Base-by-base conservation (phyloP, 2,888 invertebrate genomes). In the Shargacucullia verbasci region DNA sequence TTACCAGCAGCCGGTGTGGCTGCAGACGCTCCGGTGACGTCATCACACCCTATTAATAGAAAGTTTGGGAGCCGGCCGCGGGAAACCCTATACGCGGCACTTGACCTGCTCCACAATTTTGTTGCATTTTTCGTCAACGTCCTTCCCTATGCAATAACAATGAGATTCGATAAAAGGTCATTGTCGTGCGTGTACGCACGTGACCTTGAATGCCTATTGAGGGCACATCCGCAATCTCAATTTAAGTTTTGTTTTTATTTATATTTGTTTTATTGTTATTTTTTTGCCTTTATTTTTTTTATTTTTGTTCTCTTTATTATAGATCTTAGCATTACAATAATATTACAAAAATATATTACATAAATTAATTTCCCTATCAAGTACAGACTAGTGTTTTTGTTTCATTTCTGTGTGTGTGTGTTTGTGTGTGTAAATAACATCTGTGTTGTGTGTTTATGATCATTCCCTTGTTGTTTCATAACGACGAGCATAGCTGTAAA, bases 241-340 rank as follows among this genome's bases (percentile, higher is more conserved):
- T 65, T 75, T 78, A 82, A 79, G 74, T 78, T 79, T 81, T 71
- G 73, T 76, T 79, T 79, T 75, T 82, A 72, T 68, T 58, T 59
- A 37, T 66, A 57, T 65, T 62, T 76, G 78, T 81, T 85, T 83
- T 59, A 20, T 3, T 48, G n/a, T n/a, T n/a, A n/a, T 83, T 84
- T 86, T 81, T 84, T 83, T 85, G 83, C 84, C 82, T 79, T 83
- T 78, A 81, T 80, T 80, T 80, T 80, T 85, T 81, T 83, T 84
- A 86, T 87, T 91, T 91, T 90, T 86, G 84, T 90, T 91, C 91
- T 94, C 94, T 94, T 91, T 94, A 94, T 94, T 94, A 89, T 88
- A 91, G 92, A 92, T 86, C 94, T 94, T 93, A 92, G 80, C 79
- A 84, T 91, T 85, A 93, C 89, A 94, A 92, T 91, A 91, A 87